phyloP scores from a whole-genome alignment of 35 echinoderm and acorn worm species.

The Holothuria glaberrima region DNA sequence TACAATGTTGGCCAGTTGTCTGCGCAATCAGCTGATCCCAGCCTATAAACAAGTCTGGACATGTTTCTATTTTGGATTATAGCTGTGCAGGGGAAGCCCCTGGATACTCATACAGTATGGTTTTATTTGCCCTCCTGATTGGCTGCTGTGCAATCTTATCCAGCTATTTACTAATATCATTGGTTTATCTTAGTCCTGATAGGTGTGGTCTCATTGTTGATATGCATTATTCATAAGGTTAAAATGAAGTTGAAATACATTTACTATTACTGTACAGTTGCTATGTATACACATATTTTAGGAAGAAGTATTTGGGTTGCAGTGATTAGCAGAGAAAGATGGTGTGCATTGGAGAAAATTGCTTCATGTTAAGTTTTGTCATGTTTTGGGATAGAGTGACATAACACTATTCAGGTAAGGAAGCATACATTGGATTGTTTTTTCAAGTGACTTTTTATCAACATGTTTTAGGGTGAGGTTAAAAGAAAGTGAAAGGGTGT shows the following conservation, averaged over 20 bases:
- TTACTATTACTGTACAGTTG: slow-evolving; percentile 20
- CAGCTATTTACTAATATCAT: background rate
- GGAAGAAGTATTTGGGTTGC: background rate
- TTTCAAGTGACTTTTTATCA: background rate
- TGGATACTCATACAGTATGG: background rate
- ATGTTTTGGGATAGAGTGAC: slow-evolving; percentile 29
- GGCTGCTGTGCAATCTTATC: background rate
- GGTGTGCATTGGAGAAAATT: background rate
- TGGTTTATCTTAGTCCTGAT: background rate
- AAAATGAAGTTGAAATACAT: slow-evolving; percentile 18
- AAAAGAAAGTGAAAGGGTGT: background rate
- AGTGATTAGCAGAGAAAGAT: slow-evolving; percentile 16
- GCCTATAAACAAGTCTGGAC: slow-evolving; percentile 7
- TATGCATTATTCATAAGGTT: slow-evolving; percentile 24
- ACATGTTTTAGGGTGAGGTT: background rate
- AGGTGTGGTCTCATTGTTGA: background rate
- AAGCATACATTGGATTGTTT: background rate
- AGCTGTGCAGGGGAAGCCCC: slow-evolving; percentile 8
- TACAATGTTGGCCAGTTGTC: background rate
- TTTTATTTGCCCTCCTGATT: background rate
- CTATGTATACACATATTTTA: slow-evolving; percentile 11
- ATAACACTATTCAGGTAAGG: slow-evolving; percentile 24
- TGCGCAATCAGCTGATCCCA: background rate
- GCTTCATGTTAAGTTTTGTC: slow-evolving; percentile 5
- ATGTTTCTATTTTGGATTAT: background rate